Evolutionary conservation across 2,113 vertebrate genomes (phyloP), one percentile per base, ranked within the genome.

Genomic region (Prunella fulvescens): DNA sequence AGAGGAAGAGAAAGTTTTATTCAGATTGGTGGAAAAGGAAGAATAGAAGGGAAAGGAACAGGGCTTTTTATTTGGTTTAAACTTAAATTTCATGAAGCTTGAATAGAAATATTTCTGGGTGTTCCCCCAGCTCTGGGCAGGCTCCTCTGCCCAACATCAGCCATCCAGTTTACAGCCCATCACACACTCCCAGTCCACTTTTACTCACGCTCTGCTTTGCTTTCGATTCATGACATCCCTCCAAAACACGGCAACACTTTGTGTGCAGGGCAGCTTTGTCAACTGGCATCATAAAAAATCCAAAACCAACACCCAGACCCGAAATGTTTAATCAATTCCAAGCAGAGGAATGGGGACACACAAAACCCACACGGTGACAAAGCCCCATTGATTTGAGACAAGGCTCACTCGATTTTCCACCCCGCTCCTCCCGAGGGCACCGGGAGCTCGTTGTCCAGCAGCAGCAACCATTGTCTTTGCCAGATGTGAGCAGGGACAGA

Each of bases 381-480:
- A 90, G 47, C 37, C 29, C 24, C 19, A 3, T 9, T 1, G 4
- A 45, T 64, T 2, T 53, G 69, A 53, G 58, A 48, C 1, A 2
- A 16, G 10, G 33, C 54, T 69, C 45, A 7, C 53, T 44, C 1
- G 12, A 28, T 65, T 78, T 90, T 61, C 50, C 54, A 33, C 9
- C 33, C 13, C 0, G 6, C 17, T 88, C 62, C 62, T 33, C 47
- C 1, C 28, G 3, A 60, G 1, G 39, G 24, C 37, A 37, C 37
- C 37, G 37, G 37, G 37, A 37, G 37, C 64, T 80, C 28, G 6
- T 28, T 1, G 6, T 19, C 73, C 70, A 44, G 82, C 45, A 74
- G 58, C 45, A 65, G 40, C 54, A 57, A 1, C 44, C 1, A 0
- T 3, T 12, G 0, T 7, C 47, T 73, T 53, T 5, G 1, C 12